These are phyloP conservation scores for Calephelis perditalis DNA, from an alignment of 2,888 invertebrate species.

Conservation along the genomic window DNA sequence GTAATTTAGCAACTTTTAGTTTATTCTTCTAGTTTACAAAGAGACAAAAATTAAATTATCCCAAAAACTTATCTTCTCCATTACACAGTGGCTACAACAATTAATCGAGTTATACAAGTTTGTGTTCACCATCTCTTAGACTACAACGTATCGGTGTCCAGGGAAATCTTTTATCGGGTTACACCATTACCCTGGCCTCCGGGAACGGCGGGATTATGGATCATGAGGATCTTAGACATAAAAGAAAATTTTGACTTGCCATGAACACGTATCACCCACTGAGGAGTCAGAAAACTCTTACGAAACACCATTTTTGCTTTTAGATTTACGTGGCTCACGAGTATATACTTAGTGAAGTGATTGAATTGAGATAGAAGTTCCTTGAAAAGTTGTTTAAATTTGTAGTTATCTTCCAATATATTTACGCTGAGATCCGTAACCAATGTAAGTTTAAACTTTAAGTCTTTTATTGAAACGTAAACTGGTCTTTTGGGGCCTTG, in stretches of 20 bases:
- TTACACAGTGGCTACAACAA: too few relatives aligned
- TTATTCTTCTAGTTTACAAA: too few relatives aligned
- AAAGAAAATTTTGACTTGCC: constrained; percentile 10
- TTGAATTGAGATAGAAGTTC: not conserved
- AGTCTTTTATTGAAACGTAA: too few relatives aligned
- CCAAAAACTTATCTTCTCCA: too few relatives aligned
- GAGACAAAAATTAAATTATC: too few relatives aligned
- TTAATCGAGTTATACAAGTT: constrained; percentile 2
- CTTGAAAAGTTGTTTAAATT: too few relatives aligned
- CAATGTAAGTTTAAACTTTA: too few relatives aligned
- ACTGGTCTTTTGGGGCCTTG: not conserved
- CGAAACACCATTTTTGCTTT: constrained; percentile 1
- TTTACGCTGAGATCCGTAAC: too few relatives aligned
- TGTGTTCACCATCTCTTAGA: constrained; percentile 25
- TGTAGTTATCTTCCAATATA: too few relatives aligned
- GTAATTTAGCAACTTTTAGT: too few relatives aligned
- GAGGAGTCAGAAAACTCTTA: constrained; percentile 1
- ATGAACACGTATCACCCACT: constrained; percentile 4
- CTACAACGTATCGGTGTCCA: constrained; percentile 44
- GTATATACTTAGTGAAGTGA: not conserved
- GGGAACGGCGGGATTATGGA: constrained; percentile 24
- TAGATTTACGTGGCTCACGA: not conserved
- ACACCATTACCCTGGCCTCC: constrained; percentile 47
- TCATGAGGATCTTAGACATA: constrained; percentile 5
- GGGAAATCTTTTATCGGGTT: constrained; percentile 74